A percentile compares a stretch with the other conserved stretches of the same genome.
Evolutionary conservation across 2,113 vertebrate species (phyloP).

Genomic region (Corythaixoides concolor): DNA sequence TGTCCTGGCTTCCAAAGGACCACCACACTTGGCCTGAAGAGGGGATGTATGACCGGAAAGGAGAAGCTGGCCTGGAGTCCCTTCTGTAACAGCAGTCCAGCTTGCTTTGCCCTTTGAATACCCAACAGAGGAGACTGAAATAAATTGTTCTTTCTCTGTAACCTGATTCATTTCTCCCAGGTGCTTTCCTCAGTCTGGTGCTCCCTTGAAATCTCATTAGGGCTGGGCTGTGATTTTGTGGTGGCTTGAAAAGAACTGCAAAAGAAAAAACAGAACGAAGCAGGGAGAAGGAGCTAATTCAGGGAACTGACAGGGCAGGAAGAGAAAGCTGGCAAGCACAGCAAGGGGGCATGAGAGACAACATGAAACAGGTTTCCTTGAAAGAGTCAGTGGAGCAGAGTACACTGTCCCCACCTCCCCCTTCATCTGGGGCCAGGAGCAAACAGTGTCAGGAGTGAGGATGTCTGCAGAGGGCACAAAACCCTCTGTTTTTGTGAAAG

Average conservation of each 20-base stretch:
- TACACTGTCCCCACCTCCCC: not conserved
- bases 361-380: not conserved
- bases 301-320: not conserved
- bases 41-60: not conserved
- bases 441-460: not conserved
- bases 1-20: not conserved
- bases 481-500: not conserved
- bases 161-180: not conserved
- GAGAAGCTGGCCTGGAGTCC: not conserved
- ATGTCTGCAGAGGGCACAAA: not conserved
- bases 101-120: not conserved
- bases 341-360: not conserved
- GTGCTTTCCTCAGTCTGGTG: not conserved
- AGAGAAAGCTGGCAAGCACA: not conserved
- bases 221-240: conserved; percentile 6
- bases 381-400: not conserved
- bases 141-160: not conserved
- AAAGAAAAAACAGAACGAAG: not conserved
- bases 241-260: not conserved
- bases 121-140: not conserved
- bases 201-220: conserved; percentile 2
- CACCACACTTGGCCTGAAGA: not conserved
- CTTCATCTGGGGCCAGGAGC: not conserved
- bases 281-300: not conserved
- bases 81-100: not conserved